Evolutionary conservation across 2,888 invertebrate genomes (phyloP).

Genomic region (Sphinx pinastri): DNA sequence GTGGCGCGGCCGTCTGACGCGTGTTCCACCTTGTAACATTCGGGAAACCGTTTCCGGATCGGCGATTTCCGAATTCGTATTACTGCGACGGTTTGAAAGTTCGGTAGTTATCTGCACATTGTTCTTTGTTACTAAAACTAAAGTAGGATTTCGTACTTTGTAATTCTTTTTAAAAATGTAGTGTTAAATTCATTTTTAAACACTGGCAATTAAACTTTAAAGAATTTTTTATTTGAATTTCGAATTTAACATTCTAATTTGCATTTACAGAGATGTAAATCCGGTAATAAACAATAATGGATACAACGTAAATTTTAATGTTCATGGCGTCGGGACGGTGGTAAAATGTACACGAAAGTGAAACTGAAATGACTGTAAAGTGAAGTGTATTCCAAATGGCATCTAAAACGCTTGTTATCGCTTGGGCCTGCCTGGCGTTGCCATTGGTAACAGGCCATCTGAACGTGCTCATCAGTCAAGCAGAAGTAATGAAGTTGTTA

Average conservation of each 20-base stretch:
- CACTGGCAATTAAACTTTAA: slow-evolving; percentile 1
- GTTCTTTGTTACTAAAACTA: neutral
- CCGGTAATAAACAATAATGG: slow-evolving; percentile 33
- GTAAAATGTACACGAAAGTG: slow-evolving; percentile 69
- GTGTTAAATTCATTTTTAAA: neutral
- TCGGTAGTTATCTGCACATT: neutral
- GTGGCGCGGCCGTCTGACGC: slow-evolving; percentile 61
- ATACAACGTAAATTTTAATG: slow-evolving; percentile 47
- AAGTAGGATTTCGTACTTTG: neutral
- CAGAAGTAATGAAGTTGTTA: slow-evolving; percentile 91
- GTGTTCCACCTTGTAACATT: slow-evolving; percentile 37
- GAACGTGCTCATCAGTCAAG: slow-evolving; percentile 91
- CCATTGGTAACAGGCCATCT: slow-evolving; percentile 87
- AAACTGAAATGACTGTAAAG: slow-evolving; percentile 67
- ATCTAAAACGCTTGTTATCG: slow-evolving; percentile 67
- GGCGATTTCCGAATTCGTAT: slow-evolving; percentile 51
- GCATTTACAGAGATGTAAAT: slow-evolving; percentile 25
- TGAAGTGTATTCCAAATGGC: slow-evolving; percentile 67
- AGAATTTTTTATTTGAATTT: slow-evolving; percentile 7
- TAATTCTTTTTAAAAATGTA: too few relatives aligned
- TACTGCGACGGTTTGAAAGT: slow-evolving; percentile 27
- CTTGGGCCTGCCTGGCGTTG: slow-evolving; percentile 76
- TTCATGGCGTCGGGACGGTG: slow-evolving; percentile 36
- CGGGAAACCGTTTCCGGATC: slow-evolving; percentile 46
- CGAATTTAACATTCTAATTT: slow-evolving; percentile 26